Conservation (phyloP, 2,888 invertebrate genomes). For the Acleris sparsana region DNA sequence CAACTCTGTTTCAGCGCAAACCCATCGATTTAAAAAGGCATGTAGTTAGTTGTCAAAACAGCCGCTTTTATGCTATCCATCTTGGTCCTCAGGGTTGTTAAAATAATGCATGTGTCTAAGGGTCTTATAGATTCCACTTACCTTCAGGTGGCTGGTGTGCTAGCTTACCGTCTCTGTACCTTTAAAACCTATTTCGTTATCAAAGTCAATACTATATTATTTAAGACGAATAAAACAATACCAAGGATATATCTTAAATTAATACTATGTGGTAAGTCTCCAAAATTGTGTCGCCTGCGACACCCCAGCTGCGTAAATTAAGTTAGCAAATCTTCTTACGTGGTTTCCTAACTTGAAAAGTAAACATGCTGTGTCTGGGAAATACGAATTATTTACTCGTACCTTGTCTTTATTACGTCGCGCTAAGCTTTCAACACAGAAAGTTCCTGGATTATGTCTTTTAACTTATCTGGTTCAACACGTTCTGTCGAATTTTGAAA, state of each 20-base stretch:
- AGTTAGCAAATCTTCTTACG: conserved; percentile 30
- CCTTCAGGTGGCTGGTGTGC: too few relatives aligned
- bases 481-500: background rate
- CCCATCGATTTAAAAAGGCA: too few relatives aligned
- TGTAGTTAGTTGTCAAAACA: too few relatives aligned
- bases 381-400: conserved; percentile 8
- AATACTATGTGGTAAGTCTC: conserved; percentile 21
- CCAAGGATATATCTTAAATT: conserved; percentile 18
- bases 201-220: too few relatives aligned
- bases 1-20: too few relatives aligned
- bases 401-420: background rate
- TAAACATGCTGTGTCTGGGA: conserved; percentile 20
- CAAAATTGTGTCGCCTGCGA: conserved; percentile 21
- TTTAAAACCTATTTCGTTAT: too few relatives aligned
- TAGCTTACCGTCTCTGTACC: too few relatives aligned
- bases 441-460: conserved; percentile 3
- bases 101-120: too few relatives aligned
- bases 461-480: background rate
- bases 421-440: background rate
- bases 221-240: conserved; percentile 1
- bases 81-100: too few relatives aligned
- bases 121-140: too few relatives aligned
- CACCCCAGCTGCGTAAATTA: conserved; percentile 26
- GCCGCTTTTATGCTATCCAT: too few relatives aligned
- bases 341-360: conserved; percentile 31